These are phyloP conservation scores for Deroplatys truncata DNA, from an alignment of 2,888 invertebrate species.

Conservation along the genomic window DNA sequence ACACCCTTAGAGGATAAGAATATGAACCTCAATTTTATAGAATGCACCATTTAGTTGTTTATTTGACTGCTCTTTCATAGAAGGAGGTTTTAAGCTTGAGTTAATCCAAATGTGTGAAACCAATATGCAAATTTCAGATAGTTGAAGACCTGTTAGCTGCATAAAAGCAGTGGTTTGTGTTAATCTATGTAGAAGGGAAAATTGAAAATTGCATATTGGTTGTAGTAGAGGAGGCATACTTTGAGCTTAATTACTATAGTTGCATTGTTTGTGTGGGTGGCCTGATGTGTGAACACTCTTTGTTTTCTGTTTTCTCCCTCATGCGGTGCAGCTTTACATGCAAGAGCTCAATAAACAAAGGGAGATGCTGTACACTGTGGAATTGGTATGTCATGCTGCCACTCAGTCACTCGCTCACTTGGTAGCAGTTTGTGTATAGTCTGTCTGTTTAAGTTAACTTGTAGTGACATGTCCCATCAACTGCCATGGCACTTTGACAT, in stretches of 20 bases:
- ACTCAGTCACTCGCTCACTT: slow-evolving; percentile 23
- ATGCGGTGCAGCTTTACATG: slow-evolving; percentile 69
- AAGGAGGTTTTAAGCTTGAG: neutral
- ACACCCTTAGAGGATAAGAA: neutral
- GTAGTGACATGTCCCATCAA: too few species aligned
- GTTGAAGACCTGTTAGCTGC: too few species aligned
- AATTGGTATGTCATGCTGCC: slow-evolving; percentile 63
- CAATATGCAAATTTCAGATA: neutral
- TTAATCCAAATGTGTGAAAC: neutral
- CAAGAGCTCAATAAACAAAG: slow-evolving; percentile 86
- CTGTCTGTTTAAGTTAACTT: neutral
- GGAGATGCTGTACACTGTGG: slow-evolving; percentile 77
- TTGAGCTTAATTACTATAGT: neutral
- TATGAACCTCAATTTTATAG: neutral
- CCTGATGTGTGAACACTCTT: slow-evolving; percentile 24
- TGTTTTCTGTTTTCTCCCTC: slow-evolving; percentile 28
- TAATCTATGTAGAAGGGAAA: too few species aligned
- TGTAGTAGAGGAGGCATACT: too few species aligned
- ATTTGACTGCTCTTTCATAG: neutral
- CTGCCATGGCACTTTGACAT: too few species aligned
- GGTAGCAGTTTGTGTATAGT: neutral
- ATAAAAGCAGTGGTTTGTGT: too few species aligned
- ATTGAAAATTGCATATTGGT: neutral
- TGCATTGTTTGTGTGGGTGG: neutral
- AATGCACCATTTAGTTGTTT: neutral